Evolutionary conservation across 2,797 vertebrate species (phyloP).

Genomic region (Odontamblyopus rebecca): DNA sequence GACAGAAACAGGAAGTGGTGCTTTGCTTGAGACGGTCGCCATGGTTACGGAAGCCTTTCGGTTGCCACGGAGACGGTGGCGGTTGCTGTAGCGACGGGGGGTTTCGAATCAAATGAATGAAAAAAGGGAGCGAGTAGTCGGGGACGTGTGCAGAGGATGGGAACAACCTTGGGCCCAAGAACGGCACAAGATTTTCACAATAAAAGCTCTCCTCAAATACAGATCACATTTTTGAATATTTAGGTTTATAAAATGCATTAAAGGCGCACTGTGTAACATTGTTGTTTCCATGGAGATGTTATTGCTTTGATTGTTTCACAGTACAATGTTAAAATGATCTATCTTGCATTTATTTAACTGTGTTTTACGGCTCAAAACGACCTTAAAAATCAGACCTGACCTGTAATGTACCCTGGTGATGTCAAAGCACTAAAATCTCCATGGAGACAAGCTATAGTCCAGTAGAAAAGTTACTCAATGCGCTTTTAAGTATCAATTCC

Average conservation of each 20-base stretch:
- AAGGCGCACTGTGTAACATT: too few species aligned
- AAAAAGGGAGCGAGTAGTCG: neutral
- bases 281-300: too few species aligned
- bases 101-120: neutral
- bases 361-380: too few species aligned
- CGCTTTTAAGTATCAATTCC: neutral
- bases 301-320: too few species aligned
- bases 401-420: too few species aligned
- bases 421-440: too few species aligned
- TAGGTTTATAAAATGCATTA: neutral
- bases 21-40: neutral
- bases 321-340: too few species aligned
- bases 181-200: neutral
- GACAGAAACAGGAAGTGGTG: constrained; percentile 7
- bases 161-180: constrained; percentile 1
- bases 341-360: too few species aligned
- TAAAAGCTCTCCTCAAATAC: neutral
- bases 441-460: too few species aligned
- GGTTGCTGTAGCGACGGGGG: neutral
- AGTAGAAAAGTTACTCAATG: too few species aligned
- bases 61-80: neutral
- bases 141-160: neutral
- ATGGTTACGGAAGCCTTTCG: neutral
- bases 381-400: too few species aligned
- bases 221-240: neutral